phyloP scores from a whole-genome alignment of 2,113 vertebrate genomes.

The Halcyon malimbica region DNA sequence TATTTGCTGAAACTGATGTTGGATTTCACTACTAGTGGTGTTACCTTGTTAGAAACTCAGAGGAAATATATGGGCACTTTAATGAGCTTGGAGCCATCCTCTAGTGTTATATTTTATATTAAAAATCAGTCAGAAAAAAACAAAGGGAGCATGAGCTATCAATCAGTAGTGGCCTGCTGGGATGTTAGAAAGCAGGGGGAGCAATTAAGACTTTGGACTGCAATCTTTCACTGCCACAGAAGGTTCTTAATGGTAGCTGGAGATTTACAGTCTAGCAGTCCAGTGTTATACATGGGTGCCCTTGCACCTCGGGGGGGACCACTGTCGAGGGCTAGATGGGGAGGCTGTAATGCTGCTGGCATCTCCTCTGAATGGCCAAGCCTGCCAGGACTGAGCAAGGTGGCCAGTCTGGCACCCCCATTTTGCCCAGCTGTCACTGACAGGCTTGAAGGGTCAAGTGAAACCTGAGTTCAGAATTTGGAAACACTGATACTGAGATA shows the following conservation, averaged over 20 bases:
- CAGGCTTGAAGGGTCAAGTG: neutral
- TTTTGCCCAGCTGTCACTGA: neutral
- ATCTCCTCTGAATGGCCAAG: accelerated
- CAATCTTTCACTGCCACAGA: neutral
- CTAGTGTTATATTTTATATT: neutral
- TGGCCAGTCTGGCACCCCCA: neutral
- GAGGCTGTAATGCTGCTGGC: neutral
- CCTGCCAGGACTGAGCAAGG: neutral
- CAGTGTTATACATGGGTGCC: accelerated
- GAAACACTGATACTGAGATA: neutral
- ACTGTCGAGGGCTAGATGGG: neutral
- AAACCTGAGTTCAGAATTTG: neutral
- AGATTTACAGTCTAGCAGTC: neutral
- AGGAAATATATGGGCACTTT: neutral
- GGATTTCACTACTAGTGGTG: neutral
- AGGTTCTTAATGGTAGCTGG: neutral
- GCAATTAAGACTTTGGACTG: neutral
- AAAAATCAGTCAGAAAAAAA: neutral
- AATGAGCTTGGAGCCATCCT: neutral
- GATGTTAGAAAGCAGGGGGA: neutral
- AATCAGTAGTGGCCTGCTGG: neutral
- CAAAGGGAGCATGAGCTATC: neutral
- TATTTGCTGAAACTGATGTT: neutral
- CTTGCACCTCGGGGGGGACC: accelerated
- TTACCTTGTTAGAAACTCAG: neutral